Base-by-base conservation (phyloP, 2,113 vertebrate genomes). In the Tapirus terrestris region DNA sequence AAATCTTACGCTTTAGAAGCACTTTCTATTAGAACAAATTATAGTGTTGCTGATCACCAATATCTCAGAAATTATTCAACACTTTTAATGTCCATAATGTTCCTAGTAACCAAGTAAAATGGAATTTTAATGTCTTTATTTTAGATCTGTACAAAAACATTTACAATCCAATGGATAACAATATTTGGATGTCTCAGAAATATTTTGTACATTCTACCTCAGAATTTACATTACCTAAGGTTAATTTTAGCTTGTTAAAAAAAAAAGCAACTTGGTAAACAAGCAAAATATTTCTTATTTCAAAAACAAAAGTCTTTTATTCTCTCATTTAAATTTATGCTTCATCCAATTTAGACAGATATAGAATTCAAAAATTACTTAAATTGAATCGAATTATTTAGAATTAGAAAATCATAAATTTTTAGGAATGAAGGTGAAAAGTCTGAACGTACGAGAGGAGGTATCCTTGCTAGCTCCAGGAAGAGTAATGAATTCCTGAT, bases 31-130 rank as follows among this genome's bases (percentile, higher is more conserved):
- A 89, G 31, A 60, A 79, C 1, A 84, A 90, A 58, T n/a, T 23
- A 43, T 9, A 73, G n/a, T 27, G 2, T 53, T 75, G 31, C 58
- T 92, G n/a, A 76, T 81, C 31, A 83, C 31, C 29, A 73, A n/a
- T 68, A 87, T 83, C 56, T 92, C n/a, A 94, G 73, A 95, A 95
- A 90, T n/a, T 18, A 72, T 72, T 77, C 29, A 86, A 89, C 0
- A 77, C 8, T 39, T 65, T 80, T 33, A 86, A 45, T 16, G 6
- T 63, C 21, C 13, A 67, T 31, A 85, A 86, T 83, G 36, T 73
- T 87, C 23, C 29, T 43, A 56, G 39, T 60, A 86, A 31, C 5
- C 10, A 81, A 73, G 18, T 76, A 65, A 76, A 63, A 92, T 86
- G 20, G 17, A 88, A 76, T 45, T 27, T 89, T 56, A 65, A 68